These are phyloP conservation scores for Crambe crambe DNA, from an alignment of 37 sponge, comb jelly and placozoan genomes.

Conservation along the genomic window DNA sequence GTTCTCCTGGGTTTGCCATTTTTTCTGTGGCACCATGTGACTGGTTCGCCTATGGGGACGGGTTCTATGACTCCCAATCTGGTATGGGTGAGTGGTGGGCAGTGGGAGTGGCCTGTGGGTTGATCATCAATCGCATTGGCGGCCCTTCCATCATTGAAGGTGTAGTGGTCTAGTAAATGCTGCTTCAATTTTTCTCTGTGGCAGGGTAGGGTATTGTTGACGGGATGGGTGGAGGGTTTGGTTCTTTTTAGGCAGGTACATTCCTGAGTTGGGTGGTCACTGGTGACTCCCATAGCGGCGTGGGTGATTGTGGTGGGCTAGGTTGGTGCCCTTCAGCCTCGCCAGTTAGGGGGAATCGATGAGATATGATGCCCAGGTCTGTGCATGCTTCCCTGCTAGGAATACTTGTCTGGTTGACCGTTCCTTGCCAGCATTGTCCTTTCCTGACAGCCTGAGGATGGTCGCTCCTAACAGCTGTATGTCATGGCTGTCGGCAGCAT, in stretches of 20 bases:
- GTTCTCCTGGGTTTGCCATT: constrained; percentile 23
- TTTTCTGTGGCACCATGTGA: constrained; percentile 41
- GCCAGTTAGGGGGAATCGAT: constrained; percentile 25
- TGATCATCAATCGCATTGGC: constrained; percentile 45
- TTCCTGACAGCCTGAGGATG: constrained; percentile 49
- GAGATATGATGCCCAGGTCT: constrained; percentile 37
- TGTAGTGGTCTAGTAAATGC: constrained; percentile 41
- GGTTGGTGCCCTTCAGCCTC: constrained; percentile 1
- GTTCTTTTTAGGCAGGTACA: constrained; percentile 6
- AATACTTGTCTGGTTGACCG: constrained; percentile 40
- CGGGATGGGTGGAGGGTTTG: constrained; percentile 29
- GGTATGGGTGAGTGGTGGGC: constrained; percentile 52
- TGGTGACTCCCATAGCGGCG: neutral
- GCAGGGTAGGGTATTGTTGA: constrained; percentile 44
- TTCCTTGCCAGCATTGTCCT: constrained; percentile 5
- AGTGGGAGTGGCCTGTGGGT: constrained; percentile 47
- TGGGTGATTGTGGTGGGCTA: neutral
- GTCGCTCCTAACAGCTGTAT: constrained; percentile 41
- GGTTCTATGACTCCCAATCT: constrained; percentile 51
- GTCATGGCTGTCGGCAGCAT: constrained; percentile 44
- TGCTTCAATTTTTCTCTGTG: constrained; percentile 48
- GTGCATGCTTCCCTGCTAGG: constrained; percentile 47
- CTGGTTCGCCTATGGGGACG: constrained; percentile 49
- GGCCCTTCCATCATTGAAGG: constrained; percentile 55
- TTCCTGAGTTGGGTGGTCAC: constrained; percentile 5